phyloP scores from a whole-genome alignment of 2,113 vertebrate species.

The Anas platyrhynchos region DNA sequence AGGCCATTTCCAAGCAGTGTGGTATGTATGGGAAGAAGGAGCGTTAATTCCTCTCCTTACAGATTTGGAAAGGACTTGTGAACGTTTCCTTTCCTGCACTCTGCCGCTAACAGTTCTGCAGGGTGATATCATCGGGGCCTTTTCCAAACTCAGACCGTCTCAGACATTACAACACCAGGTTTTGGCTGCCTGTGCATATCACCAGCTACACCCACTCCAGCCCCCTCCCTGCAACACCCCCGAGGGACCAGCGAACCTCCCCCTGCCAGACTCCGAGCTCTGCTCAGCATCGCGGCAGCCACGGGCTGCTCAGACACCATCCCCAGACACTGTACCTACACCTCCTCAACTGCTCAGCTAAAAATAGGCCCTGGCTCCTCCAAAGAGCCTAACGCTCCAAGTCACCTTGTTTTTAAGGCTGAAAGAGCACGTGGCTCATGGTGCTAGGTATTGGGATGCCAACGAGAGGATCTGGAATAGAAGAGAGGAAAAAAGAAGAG shows the following conservation, averaged over 20 bases:
- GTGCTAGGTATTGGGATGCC: not conserved
- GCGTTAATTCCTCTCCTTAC: constrained; percentile 36
- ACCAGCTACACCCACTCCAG: constrained; percentile 37
- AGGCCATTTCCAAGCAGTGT: constrained; percentile 12
- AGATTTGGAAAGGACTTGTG: constrained; percentile 55
- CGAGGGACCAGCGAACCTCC: not conserved
- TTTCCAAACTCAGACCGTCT: constrained; percentile 53
- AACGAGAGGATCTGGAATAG: not conserved
- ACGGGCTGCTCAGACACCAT: not conserved
- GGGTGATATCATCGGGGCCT: constrained; percentile 45
- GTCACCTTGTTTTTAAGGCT: not conserved
- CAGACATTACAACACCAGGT: constrained; percentile 52
- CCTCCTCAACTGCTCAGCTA: not conserved
- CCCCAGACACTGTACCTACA: not conserved
- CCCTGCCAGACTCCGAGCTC: not conserved
- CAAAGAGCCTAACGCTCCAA: not conserved
- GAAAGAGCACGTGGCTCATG: not conserved
- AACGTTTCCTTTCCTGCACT: constrained; percentile 62
- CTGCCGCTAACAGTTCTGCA: constrained; percentile 41
- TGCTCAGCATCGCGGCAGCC: not conserved
- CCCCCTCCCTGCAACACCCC: constrained; percentile 9
- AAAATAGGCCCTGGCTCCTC: constrained; percentile 25
- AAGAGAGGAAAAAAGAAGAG: not conserved
- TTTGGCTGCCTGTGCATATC: constrained; percentile 29
- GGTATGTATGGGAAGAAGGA: not conserved